Percentiles rank a stretch among this genome's conserved stretches.
phyloP scores from a whole-genome alignment of 2,113 vertebrate species.

The Triplophysa rosa region DNA sequence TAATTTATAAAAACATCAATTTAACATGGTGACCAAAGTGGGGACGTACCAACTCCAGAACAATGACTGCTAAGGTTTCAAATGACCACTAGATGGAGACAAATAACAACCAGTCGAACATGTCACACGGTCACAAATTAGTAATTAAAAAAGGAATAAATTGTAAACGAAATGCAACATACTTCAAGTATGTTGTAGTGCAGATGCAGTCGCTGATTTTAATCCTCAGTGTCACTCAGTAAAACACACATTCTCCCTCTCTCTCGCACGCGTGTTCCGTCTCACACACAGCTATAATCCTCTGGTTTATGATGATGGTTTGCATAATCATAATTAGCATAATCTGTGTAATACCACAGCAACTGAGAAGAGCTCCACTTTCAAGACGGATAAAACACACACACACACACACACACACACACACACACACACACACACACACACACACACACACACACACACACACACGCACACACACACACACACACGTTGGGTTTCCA shows the following conservation, averaged over 20 bases:
- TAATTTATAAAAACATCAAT: too few relatives aligned
- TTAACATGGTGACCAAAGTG: too few relatives aligned
- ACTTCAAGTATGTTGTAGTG: too few relatives aligned
- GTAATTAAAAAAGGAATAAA: not conserved
- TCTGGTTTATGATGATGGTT: too few relatives aligned
- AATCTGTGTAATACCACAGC: conserved; percentile 59
- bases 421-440: conserved; percentile 29
- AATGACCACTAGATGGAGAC: conserved; percentile 41
- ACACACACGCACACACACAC: conserved; percentile 27
- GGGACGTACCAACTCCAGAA: too few relatives aligned
- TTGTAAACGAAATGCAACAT: not conserved
- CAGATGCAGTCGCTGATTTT: not conserved
- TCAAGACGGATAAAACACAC: not conserved
- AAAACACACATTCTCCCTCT: not conserved
- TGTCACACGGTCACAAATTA: not conserved
- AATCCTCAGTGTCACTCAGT: not conserved
- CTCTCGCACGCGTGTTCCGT: not conserved
- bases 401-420: conserved; percentile 9
- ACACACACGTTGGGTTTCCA: too few relatives aligned
- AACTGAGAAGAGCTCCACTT: not conserved
- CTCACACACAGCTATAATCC: not conserved
- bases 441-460: conserved; percentile 21
- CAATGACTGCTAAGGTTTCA: too few relatives aligned
- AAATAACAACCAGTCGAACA: not conserved
- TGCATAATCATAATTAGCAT: conserved; percentile 74